These are phyloP conservation scores for Galeruca laticollis DNA, from an alignment of 2,888 invertebrate species.

Conservation along the genomic window DNA sequence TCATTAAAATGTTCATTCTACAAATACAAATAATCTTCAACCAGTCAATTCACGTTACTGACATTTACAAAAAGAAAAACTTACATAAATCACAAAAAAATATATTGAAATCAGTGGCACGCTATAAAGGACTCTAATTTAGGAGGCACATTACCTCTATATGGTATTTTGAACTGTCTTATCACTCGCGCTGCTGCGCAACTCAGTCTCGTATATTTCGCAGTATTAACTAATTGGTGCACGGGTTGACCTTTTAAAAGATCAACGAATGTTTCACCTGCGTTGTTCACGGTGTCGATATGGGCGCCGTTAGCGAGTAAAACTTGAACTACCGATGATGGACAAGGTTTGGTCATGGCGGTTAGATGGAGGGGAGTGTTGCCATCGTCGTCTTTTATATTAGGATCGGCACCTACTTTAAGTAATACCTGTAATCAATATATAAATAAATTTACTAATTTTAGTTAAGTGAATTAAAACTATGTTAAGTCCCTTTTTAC, in stretches of 20 bases:
- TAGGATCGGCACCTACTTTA: conserved; percentile 85
- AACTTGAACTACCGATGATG: conserved; percentile 77
- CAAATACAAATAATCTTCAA: conserved; percentile 28
- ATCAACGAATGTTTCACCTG: conserved; percentile 81
- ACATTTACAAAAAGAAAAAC: conserved; percentile 32
- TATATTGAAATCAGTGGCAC: conserved; percentile 59
- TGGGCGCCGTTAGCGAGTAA: conserved; percentile 87
- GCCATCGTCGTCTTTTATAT: conserved; percentile 83
- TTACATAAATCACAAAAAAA: conserved; percentile 30
- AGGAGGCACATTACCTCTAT: conserved; percentile 78
- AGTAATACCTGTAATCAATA: conserved; percentile 76
- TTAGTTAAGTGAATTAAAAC: no score
- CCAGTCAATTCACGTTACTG: conserved; percentile 20
- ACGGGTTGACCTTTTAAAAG: conserved; percentile 75
- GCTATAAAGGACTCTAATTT: conserved; percentile 82
- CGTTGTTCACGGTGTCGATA: conserved; percentile 83
- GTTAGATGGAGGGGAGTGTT: conserved; percentile 91
- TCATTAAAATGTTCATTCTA: background rate
- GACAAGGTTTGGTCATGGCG: conserved; percentile 79
- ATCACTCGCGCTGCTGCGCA: conserved; percentile 90
- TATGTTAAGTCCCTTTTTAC: no score
- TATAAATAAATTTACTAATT: no score
- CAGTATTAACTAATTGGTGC: conserved; percentile 78
- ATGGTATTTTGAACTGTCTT: conserved; percentile 76
- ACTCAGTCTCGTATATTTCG: conserved; percentile 83